These are phyloP conservation scores for Gambusia affinis DNA, from an alignment of 2,113 vertebrate genomes.

Conservation along the genomic window DNA sequence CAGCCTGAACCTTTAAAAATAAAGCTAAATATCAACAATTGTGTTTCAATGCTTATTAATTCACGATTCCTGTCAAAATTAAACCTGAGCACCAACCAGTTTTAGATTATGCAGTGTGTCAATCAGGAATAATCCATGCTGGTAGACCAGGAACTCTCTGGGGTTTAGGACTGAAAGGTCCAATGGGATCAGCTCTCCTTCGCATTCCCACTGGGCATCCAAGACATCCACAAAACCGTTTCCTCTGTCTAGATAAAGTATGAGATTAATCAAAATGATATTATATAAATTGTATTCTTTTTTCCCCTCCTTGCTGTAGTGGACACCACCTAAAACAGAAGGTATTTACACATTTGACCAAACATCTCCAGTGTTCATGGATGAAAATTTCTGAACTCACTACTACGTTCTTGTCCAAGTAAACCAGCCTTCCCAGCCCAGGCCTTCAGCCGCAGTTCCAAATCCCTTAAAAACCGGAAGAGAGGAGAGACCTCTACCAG, in stretches of 20 bases:
- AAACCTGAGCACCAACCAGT: slow-evolving; percentile 72
- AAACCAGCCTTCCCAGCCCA: slow-evolving; percentile 58
- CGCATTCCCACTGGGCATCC: slow-evolving; percentile 76
- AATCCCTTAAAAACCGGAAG: slow-evolving; percentile 77
- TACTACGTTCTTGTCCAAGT: slow-evolving; percentile 18
- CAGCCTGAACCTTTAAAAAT: background rate
- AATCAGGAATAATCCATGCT: slow-evolving; percentile 84
- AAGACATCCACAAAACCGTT: slow-evolving; percentile 67
- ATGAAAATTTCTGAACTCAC: slow-evolving; percentile 29
- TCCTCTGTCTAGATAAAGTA: slow-evolving; percentile 55
- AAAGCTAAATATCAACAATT: no score
- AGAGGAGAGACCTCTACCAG: slow-evolving; percentile 69
- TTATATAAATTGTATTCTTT: background rate
- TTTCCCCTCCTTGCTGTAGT: background rate
- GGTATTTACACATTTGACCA: background rate
- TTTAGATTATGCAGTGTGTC: slow-evolving; percentile 76
- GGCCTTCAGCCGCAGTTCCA: slow-evolving; percentile 69
- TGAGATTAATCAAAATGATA: background rate
- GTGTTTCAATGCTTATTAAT: background rate
- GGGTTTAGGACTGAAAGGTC: slow-evolving; percentile 75
- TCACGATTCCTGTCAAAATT: background rate
- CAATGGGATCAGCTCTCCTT: slow-evolving; percentile 75
- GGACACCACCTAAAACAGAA: background rate
- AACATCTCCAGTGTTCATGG: background rate
- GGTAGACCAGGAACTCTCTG: slow-evolving; percentile 85